Base-by-base conservation (phyloP, 2,888 invertebrate genomes). In the Epinotia brunnichana region DNA sequence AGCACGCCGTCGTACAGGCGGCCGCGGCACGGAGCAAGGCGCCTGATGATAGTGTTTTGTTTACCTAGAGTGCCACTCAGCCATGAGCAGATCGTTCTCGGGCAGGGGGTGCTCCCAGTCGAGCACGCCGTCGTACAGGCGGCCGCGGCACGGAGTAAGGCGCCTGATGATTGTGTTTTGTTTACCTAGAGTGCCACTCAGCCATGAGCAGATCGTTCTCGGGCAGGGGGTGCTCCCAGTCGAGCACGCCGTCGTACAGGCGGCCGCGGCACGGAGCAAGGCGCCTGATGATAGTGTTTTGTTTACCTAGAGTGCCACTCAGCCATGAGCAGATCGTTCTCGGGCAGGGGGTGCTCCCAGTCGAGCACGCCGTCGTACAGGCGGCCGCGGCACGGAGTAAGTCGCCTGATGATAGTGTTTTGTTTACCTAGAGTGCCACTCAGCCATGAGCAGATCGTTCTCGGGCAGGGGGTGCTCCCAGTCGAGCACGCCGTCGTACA, bases 61-160 rank as follows among this genome's bases (percentile, higher is more conserved):
- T 77, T 81, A 97, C 97, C 95, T 96, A 62, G 98, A 97, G 90
- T 98, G 97, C 91, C 96, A 95, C 78, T 97, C 96, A 0, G 98
- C 96, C 91, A 97, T 94, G 68, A 96, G 94, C 35, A 98, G 91
- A 86, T 98, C 98, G 81, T 95, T 95, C 78, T 97, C 96, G 0
- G 99, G 99, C 76, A 99, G 93, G 86, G 96, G 96, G 84, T 98
- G 97, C 82, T 99, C 99, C 99, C 99, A 99, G 89, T 99, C 99
- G 54, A 99, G 94, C 73, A 99, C 97, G 15, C 97, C 98, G 86
- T 99, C 99, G 77, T 95, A 94, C 69, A 99, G 91, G 77, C 96
- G 94, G 1, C 99, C 99, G 61, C 99, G 95, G 83, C 98, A 98
- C n/a, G 97, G 95, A 24, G n/a, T n/a, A n/a, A n/a, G n/a, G n/a